Evolutionary conservation across 2,888 invertebrate genomes (phyloP), one percentile per base, ranked within the genome.

Genomic region (Euproctis similis): DNA sequence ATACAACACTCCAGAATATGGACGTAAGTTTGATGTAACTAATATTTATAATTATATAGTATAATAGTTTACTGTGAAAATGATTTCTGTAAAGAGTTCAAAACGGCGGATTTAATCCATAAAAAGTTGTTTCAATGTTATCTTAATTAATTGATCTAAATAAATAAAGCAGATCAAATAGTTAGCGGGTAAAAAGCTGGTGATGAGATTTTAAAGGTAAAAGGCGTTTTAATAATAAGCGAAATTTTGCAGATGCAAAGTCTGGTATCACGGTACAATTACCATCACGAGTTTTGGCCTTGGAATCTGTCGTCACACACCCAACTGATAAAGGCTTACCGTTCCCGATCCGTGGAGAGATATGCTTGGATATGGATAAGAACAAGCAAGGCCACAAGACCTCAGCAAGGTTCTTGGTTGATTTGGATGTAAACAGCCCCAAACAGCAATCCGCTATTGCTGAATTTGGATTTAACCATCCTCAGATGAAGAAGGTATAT

Each of bases 371-470:
- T 61, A 67, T 92, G 28, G 91, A 94, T 73, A 91, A 92, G 61
- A 88, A 87, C 51, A 88, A 89, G 41, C 91, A 92, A 0, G 85
- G 88, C n/a, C 88, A 90, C 43, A 92, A 90, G 57, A 87, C 90
- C 0, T 81, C 87, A 1, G 53, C 90, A 1, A 70, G 81, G 8
- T 85, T 88, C 31, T 59, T 65, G 21, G 70, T 88, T 0, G 88
- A 91, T 39, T 44, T 88, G 2, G 71, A 60, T 3, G 37, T 78
- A 2, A 72, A 68, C 0, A 52, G 75, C 0, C 85, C 87, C 2
- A 71, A 85, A 2, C 71, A 85, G 26, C 73, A 87, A 19, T 72
- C 77, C 3, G 59, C 86, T 1, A 71, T 73, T 2, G 88, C 88
- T 2, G 87, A 89, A 40, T 53, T 88, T 1, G 89, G 87, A 43